Conservation (phyloP, 2,888 invertebrate species). For the Thumatha senex region DNA sequence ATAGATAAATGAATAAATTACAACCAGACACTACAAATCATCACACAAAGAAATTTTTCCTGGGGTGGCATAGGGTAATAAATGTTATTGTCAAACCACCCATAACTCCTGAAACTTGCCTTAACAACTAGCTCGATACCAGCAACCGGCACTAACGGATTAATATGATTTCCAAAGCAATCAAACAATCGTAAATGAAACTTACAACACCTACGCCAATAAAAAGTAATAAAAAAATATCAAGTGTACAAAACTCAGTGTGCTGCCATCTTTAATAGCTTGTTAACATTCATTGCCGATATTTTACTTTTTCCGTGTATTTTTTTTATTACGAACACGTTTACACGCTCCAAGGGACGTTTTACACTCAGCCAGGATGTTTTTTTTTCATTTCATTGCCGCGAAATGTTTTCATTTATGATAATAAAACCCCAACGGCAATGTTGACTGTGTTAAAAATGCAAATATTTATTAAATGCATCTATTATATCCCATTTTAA, state of each 20-base stretch:
- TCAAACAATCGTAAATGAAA: no score
- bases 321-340: conserved; percentile 37
- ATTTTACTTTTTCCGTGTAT: conserved; percentile 37
- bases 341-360: conserved; percentile 32
- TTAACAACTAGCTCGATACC: no score
- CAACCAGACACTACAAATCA: no score
- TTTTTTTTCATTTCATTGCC: conserved; percentile 37
- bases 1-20: no score
- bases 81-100: no score
- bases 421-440: conserved; percentile 24
- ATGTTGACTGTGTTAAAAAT: conserved; percentile 3
- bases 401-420: conserved; percentile 28
- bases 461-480: conserved; percentile 8
- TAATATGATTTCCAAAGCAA: no score
- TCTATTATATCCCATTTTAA: conserved; percentile 3
- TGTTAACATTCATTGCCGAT: conserved; percentile 53
- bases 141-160: no score
- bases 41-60: no score
- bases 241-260: not conserved
- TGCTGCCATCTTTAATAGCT: conserved; percentile 26
- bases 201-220: no score
- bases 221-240: not conserved
- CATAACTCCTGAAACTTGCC: no score
- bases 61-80: no score
- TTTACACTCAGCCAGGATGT: conserved; percentile 18